Conservation (phyloP, 2,113 vertebrate genomes). For the Hystrix cristata region DNA sequence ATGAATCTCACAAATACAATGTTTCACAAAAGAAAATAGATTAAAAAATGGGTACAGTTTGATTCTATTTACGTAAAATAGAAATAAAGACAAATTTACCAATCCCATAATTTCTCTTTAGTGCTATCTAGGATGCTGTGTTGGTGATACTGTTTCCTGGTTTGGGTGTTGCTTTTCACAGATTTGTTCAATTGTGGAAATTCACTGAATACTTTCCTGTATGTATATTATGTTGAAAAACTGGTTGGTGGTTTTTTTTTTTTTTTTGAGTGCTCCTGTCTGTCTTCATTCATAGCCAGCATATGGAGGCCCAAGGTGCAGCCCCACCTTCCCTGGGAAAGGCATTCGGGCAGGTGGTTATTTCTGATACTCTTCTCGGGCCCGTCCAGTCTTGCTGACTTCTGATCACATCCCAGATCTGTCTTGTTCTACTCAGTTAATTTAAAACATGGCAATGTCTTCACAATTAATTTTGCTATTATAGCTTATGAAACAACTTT, state of each 20-base stretch:
- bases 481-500: neutral
- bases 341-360: neutral
- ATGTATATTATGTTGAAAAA: neutral
- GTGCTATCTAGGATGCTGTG: neutral
- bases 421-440: neutral
- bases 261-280: neutral
- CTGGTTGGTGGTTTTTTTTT: too few relatives aligned
- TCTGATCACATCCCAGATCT: neutral
- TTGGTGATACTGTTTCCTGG: neutral
- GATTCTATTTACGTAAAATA: neutral
- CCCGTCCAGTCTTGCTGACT: neutral
- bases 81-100: neutral
- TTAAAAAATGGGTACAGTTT: neutral
- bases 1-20: neutral
- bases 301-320: neutral
- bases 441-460: conserved; percentile 30
- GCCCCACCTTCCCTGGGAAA: neutral
- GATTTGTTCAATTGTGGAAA: neutral
- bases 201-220: neutral
- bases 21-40: neutral
- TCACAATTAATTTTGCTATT: neutral
- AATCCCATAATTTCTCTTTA: neutral
- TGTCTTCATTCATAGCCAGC: neutral
- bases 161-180: neutral
- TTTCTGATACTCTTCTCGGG: neutral